Evolutionary conservation across 2,797 vertebrate genomes (phyloP).

Genomic region (Adelosebastes latens): DNA sequence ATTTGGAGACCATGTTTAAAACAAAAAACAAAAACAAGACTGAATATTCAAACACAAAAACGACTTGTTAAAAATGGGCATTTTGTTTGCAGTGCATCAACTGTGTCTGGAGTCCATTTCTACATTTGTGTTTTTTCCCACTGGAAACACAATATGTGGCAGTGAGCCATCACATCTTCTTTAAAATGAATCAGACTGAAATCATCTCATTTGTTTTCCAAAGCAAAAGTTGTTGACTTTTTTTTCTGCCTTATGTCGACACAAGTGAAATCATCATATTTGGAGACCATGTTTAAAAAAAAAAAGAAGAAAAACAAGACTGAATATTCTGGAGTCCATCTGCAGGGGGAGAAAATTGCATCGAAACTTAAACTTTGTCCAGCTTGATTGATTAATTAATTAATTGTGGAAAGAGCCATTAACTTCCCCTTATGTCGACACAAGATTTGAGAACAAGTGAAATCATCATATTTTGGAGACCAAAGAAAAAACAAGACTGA

Average conservation of each 20-base stretch:
- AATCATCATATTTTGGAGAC: not conserved
- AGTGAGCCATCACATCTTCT: not conserved
- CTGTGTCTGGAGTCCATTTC: too few species aligned
- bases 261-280: too few species aligned
- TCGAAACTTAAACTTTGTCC: too few species aligned
- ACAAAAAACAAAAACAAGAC: constrained; percentile 2
- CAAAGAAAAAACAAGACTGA: not conserved
- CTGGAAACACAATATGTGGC: not conserved
- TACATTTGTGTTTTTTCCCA: not conserved
- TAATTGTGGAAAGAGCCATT: constrained; percentile 74
- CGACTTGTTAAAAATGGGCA: constrained; percentile 13
- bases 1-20: not conserved
- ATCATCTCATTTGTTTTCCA: not conserved
- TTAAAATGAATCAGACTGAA: not conserved
- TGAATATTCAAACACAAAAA: constrained; percentile 1
- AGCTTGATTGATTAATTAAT: constrained; percentile 43
- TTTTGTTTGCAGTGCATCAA: constrained; percentile 33
- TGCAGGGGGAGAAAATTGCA: not conserved
- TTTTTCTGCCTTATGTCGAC: not conserved
- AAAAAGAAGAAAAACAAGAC: not conserved
- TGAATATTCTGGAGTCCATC: constrained; percentile 33
- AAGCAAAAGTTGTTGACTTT: not conserved
- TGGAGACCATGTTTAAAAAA: not conserved
- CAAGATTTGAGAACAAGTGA: not conserved
- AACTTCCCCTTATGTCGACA: constrained; percentile 81